Conservation (phyloP, 2,113 vertebrate species). For the Casuarius casuarius region DNA sequence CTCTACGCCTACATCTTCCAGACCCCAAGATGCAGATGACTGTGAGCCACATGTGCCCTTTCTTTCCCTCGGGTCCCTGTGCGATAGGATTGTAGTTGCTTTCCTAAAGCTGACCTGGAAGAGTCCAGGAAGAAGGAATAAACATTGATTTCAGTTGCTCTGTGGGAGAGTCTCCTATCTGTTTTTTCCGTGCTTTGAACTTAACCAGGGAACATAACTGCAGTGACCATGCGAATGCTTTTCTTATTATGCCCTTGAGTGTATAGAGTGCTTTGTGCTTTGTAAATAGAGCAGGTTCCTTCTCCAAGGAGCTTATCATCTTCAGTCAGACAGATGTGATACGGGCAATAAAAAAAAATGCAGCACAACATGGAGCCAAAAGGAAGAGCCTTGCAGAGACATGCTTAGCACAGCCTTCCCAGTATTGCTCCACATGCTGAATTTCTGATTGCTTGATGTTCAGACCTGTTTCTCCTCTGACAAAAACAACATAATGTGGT, state of each 20-base stretch:
- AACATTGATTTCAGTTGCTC: not conserved
- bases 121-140: not conserved
- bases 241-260: not conserved
- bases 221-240: not conserved
- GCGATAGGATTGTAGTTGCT: not conserved
- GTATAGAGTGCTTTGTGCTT: not conserved
- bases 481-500: not conserved
- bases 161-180: not conserved
- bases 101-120: not conserved
- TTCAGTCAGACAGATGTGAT: not conserved
- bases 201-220: fast-evolving
- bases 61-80: not conserved
- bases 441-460: slow-evolving; percentile 24
- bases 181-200: not conserved
- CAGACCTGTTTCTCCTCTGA: slow-evolving; percentile 13
- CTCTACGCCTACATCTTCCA: not conserved
- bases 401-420: not conserved
- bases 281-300: not conserved
- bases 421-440: not conserved
- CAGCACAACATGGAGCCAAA: not conserved
- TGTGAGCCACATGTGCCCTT: not conserved
- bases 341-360: not conserved
- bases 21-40: not conserved
- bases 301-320: not conserved
- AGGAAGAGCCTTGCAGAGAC: slow-evolving; percentile 11